phyloP scores from a whole-genome alignment of 1,140 invertebrate genomes.

The Potamilus streckersoni region DNA sequence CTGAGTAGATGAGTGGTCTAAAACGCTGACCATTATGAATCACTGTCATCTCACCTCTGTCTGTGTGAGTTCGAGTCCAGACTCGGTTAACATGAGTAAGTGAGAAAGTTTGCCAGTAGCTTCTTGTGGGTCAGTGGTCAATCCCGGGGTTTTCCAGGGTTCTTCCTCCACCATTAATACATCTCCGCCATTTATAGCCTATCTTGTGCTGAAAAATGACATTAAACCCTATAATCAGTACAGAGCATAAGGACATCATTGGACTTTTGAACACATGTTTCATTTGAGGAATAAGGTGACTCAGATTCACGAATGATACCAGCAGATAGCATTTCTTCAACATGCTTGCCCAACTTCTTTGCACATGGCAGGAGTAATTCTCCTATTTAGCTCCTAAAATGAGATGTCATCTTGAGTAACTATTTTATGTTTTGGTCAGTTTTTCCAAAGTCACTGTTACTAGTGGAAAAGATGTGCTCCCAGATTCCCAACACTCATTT shows the following conservation, averaged over 20 bases:
- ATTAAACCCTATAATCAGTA: no score
- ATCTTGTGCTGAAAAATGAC: no score
- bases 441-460: slow-evolving; percentile 8
- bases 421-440: slow-evolving; percentile 18
- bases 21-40: no score
- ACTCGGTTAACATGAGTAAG: no score
- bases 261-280: slow-evolving; percentile 5
- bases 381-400: slow-evolving; percentile 15
- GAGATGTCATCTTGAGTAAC: slow-evolving; percentile 11
- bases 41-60: no score
- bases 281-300: slow-evolving; percentile 10
- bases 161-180: no score
- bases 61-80: no score
- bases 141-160: no score
- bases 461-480: slow-evolving; percentile 15
- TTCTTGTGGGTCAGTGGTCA: no score
- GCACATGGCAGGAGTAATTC: slow-evolving; percentile 8
- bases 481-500: slow-evolving; percentile 16
- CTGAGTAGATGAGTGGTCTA: no score
- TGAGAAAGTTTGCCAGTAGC: no score
- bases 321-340: slow-evolving; percentile 11
- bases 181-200: no score
- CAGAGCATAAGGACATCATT: slow-evolving; percentile 11
- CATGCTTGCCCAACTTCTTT: slow-evolving; percentile 9
- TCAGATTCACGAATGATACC: slow-evolving; percentile 8